Evolutionary conservation across 2,797 vertebrate genomes (phyloP), one percentile per base, ranked within the genome.

Genomic region (Syndactyla subalaris): DNA sequence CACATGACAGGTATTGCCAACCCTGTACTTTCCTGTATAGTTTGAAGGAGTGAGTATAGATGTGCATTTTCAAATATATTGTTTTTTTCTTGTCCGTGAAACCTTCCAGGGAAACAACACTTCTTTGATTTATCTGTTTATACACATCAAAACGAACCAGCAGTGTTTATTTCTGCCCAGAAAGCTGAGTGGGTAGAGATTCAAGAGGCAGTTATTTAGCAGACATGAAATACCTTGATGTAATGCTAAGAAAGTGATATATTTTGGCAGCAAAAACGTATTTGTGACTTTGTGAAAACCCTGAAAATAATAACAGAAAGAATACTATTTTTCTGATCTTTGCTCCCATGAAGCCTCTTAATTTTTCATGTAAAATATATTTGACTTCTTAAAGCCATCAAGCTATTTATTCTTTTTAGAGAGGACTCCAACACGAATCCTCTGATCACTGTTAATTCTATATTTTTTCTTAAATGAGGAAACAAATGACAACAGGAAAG

Each of bases 361-460:
- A 81, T 87, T 92, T 96, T 96, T 94, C 46, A 91, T 91, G 68
- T 43, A 92, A 94, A 76, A 87, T 76, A 24, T 43, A 91, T 79
- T 57, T 95, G 65, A 54, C 66, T 84, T 89, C 58, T 92, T 63
- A 81, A 88, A 92, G 62, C 54, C 38, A 43, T 54, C 1, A 6
- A 85, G 38, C 10, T 81, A 23, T 54, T 76, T 71, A 58, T 71
- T 72, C 68, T 92, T 79, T 52, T 71, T 62, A 49, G 29, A 71
- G 30, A 21, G 20, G 16, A 76, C 29, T 51, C n/a, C 72, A 93
- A 90, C 34, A 52, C 23, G 14, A 54, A 75, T 95, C 54, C 43
- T 95, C 84, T 95, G 85, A 97, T 96, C 92, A 72, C 39, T 73
- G 72, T 32, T 95, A 90, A 71, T 90, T 92, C 77, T 55, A 21